Evolutionary conservation across 2,113 vertebrate species (phyloP).

Genomic region (Antechinus flavipes): DNA sequence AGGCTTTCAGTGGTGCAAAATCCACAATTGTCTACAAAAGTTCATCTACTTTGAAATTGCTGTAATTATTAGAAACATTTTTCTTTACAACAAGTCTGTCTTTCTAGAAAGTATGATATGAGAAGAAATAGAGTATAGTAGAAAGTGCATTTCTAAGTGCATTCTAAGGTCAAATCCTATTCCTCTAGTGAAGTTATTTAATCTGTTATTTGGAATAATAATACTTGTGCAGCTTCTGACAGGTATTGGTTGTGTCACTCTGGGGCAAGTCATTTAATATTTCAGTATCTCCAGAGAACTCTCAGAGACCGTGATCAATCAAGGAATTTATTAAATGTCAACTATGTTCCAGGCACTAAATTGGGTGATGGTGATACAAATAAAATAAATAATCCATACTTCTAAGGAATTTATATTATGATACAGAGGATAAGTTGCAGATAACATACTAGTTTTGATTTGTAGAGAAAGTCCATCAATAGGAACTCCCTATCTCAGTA

Average conservation of each 20-base stretch:
- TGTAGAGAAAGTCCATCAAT: neutral
- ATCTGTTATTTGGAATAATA: neutral
- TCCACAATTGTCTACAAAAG: neutral
- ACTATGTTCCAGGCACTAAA: neutral
- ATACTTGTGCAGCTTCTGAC: neutral
- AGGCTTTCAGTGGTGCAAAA: neutral
- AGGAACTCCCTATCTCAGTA: neutral
- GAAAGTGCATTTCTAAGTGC: neutral
- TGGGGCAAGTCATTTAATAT: neutral
- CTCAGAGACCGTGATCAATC: neutral
- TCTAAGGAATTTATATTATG: neutral
- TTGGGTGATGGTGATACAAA: neutral
- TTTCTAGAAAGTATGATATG: neutral
- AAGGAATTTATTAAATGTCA: neutral
- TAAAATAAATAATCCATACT: neutral
- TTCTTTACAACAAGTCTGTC: neutral
- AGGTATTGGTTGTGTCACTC: neutral
- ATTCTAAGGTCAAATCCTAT: neutral
- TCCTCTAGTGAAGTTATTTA: neutral
- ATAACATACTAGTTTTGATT: neutral
- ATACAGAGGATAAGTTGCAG: neutral
- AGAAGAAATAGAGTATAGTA: neutral
- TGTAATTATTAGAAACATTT: neutral
- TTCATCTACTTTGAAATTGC: neutral
- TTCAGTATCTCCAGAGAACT: neutral